phyloP scores from a whole-genome alignment of 2,113 vertebrate genomes.

The Lichenostomus cassidix region DNA sequence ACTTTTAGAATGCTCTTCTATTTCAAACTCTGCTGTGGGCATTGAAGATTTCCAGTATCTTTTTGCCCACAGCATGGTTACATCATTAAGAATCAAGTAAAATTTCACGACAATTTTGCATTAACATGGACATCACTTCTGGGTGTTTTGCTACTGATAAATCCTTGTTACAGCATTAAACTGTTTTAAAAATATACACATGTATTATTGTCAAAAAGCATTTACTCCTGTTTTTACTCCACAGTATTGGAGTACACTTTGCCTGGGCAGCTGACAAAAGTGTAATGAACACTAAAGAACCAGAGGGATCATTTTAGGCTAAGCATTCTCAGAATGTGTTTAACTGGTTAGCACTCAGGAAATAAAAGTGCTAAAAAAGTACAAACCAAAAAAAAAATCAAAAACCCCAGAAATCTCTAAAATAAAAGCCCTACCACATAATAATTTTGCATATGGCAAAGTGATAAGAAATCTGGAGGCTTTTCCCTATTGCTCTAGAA shows the following conservation, averaged over 20 bases:
- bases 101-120: neutral
- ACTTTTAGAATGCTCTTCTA: neutral
- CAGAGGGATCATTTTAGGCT: conserved; percentile 27
- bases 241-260: neutral
- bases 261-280: neutral
- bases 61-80: neutral
- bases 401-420: neutral
- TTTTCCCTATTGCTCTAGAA: neutral
- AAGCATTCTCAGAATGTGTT: conserved; percentile 11
- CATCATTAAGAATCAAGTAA: neutral
- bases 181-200: neutral
- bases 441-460: conserved; percentile 9
- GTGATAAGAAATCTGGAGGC: neutral
- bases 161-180: neutral
- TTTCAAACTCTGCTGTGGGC: neutral
- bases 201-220: neutral
- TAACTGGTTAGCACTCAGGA: neutral
- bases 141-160: neutral
- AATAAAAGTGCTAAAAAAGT: neutral
- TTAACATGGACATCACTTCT: neutral
- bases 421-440: neutral
- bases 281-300: conserved; percentile 10
- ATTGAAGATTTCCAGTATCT: neutral
- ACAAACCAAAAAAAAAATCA: neutral
- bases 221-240: neutral